Evolutionary conservation across 1,140 invertebrate genomes (phyloP), one percentile per base, ranked within the genome.

Genomic region (Dinoponera quadriceps): DNA sequence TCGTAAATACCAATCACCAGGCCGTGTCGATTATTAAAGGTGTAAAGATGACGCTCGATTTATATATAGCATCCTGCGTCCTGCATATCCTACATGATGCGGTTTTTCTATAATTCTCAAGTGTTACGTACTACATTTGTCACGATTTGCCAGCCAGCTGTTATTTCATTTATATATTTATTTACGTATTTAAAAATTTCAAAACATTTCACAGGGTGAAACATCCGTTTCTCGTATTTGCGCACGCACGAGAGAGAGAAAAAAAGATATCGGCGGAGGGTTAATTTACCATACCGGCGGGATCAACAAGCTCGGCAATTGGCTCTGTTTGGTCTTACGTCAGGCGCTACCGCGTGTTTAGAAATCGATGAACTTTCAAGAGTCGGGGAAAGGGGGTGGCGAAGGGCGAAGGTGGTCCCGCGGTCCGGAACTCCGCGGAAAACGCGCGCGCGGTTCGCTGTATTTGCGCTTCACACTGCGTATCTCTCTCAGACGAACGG

Each of bases 391-490:
- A 44, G 38, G 38, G 4, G 38, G 11, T 9, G 33, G 33, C 33
- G 33, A 44, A 11, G 38, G 38, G 38, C 38, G 7, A 44, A 20
- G 18, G 25, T 48, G 22, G 57, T 57, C 44, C 18, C 27, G 22
- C 25, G 49, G 68, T 82, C 44, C 65, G 55, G 33, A 82, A 49
- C 60, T 48, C 16, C 55, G 63, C 29, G 48, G 59, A 83, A 75
- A 77, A 77, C 62, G 20, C 38, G 38, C 38, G 38, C 44, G 84
- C 48, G 68, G 60, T 84, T 86, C 49, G 74, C 20, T 27, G 74
- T 85, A 27, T 87, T 87, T 83, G 84, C 69, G 54, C 80, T 83
- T 87, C 68, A 59, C 84, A 59, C 68, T 80, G 54, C 22, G 57
- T 83, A 78, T 75, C 63, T 75, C 78, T 71, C 65, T 20, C 78